Conservation (phyloP, 2,113 vertebrate genomes). For the Poeciliopsis prolifica region DNA sequence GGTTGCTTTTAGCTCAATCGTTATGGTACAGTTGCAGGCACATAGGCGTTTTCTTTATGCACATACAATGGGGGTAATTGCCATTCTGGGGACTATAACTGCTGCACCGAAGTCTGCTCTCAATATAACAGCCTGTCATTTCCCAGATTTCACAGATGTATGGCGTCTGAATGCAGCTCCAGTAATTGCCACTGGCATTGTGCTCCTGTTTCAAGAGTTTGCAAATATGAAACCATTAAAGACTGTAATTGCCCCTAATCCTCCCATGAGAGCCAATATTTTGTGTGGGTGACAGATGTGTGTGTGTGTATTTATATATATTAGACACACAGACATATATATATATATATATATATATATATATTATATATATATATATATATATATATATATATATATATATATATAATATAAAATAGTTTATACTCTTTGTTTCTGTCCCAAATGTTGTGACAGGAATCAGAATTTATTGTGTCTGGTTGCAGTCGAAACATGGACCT, state of each 20-base stretch:
- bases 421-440: neutral
- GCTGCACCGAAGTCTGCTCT: conserved; percentile 32
- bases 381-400: too few species aligned
- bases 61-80: conserved; percentile 50
- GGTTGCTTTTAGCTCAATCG: conserved; percentile 23
- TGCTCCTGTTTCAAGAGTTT: conserved; percentile 47
- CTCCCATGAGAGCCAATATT: conserved; percentile 35
- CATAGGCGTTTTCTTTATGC: conserved; percentile 53
- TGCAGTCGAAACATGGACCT: conserved; percentile 25
- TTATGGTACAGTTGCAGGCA: conserved; percentile 14
- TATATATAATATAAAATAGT: too few species aligned
- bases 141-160: conserved; percentile 47
- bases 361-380: too few species aligned
- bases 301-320: neutral
- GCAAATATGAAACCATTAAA: conserved; percentile 66
- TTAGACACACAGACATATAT: too few species aligned
- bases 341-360: too few species aligned
- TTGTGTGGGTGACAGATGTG: neutral
- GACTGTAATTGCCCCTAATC: conserved; percentile 38
- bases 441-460: conserved; percentile 33
- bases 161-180: conserved; percentile 2
- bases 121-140: conserved; percentile 48
- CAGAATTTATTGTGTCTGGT: conserved; percentile 49
- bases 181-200: conserved; percentile 42
- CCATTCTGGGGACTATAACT: conserved; percentile 34